Percentiles rank a stretch among this genome's conserved stretches.
Evolutionary conservation across 2,888 invertebrate species (phyloP).

Genomic region (Drosophila paucipuncta): DNA sequence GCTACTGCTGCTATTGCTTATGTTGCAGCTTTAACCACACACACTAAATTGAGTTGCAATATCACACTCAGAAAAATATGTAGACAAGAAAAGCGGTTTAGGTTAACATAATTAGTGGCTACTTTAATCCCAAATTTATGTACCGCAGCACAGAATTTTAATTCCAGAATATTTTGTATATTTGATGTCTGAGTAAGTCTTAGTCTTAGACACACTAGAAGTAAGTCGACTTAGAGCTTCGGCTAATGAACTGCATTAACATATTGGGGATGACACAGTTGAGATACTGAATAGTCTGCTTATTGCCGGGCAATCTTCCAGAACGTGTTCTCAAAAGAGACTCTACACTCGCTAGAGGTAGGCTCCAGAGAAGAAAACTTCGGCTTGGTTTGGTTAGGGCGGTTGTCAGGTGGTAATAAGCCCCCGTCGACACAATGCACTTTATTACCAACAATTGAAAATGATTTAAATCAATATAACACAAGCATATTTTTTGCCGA

Average conservation of each 20-base stretch:
- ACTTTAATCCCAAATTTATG: not conserved
- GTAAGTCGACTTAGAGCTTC: not conserved
- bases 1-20: conserved; percentile 21
- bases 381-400: not conserved
- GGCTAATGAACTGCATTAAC: not conserved
- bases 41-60: conserved; percentile 45
- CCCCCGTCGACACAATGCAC: no score
- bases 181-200: not conserved
- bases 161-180: not conserved
- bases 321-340: not conserved
- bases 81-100: no score
- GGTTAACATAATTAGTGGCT: not conserved
- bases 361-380: not conserved
- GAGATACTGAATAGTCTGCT: not conserved
- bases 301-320: not conserved
- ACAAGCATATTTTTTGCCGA: not conserved
- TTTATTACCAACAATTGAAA: no score
- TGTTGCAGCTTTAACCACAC: conserved; percentile 42
- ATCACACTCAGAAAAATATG: not conserved
- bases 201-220: not conserved
- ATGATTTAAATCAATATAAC: not conserved
- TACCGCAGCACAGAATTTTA: not conserved
- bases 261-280: not conserved
- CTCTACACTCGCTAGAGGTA: not conserved
- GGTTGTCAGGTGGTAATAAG: no score